phyloP scores from a whole-genome alignment of 2,888 invertebrate species.

The Heliconius ismenius region DNA sequence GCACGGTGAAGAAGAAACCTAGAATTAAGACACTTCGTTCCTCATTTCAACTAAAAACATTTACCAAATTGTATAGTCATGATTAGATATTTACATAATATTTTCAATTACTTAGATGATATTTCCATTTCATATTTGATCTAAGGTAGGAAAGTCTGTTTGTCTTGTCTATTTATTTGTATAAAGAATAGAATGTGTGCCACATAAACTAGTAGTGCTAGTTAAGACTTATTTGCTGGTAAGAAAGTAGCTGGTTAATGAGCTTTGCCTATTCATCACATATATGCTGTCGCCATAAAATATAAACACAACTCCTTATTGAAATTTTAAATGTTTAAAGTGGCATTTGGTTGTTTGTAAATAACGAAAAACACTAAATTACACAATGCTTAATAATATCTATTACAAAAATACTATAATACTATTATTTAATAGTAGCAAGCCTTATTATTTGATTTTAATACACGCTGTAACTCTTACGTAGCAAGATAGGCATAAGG shows the following conservation, averaged over 20 bases:
- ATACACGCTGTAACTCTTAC: no score
- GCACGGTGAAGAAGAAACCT: no score
- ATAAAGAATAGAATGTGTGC: slow-evolving; percentile 27
- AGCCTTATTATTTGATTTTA: neutral
- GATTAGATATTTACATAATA: no score
- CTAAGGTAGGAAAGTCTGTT: slow-evolving; percentile 22
- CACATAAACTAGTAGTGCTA: slow-evolving; percentile 22
- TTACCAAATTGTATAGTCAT: no score
- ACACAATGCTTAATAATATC: neutral
- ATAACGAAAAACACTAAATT: no score
- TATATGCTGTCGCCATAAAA: neutral
- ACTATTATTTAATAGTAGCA: no score
- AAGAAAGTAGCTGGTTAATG: slow-evolving; percentile 24
- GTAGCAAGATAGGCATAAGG: no score
- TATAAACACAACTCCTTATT: neutral
- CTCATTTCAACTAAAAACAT: no score
- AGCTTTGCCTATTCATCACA: slow-evolving; percentile 20
- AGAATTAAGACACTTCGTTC: no score
- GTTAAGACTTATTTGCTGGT: slow-evolving; percentile 27
- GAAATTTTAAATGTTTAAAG: neutral
- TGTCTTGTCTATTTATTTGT: slow-evolving; percentile 26
- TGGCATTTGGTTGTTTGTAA: neutral
- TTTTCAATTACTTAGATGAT: neutral
- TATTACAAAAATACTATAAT: neutral
- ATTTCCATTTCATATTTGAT: neutral